Conservation (phyloP, 2,888 invertebrate species). For the Nemotelus pantherinus region DNA sequence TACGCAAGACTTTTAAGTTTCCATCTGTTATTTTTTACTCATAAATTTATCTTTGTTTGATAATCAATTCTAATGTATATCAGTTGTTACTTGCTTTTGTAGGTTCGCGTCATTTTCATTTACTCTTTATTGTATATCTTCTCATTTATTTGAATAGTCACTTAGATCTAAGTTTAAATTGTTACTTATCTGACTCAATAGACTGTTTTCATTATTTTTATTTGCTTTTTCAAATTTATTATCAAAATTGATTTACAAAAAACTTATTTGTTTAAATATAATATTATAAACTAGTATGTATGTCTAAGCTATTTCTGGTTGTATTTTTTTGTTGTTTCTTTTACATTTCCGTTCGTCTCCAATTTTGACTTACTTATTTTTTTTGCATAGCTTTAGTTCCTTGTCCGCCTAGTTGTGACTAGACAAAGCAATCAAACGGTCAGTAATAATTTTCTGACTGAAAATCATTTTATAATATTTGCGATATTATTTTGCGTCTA, state of each 20-base stretch:
- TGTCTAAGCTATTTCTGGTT: slow-evolving; percentile 37
- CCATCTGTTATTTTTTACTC: background rate
- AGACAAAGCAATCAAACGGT: slow-evolving; percentile 16
- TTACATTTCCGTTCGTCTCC: slow-evolving; percentile 19
- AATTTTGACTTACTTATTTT: slow-evolving; percentile 4
- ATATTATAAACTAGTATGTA: slow-evolving; percentile 2
- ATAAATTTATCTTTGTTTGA: background rate
- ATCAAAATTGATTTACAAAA: slow-evolving; percentile 45
- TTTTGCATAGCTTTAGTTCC: background rate
- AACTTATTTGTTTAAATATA: slow-evolving; percentile 43
- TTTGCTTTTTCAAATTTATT: slow-evolving; percentile 40
- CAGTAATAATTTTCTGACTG: slow-evolving; percentile 26
- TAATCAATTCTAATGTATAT: background rate
- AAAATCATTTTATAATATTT: slow-evolving; percentile 13
- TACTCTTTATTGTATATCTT: slow-evolving; percentile 15
- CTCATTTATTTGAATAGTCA: slow-evolving; percentile 11
- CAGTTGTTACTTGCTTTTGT: slow-evolving; percentile 2
- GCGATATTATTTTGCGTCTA: background rate
- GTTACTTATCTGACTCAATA: slow-evolving; percentile 35
- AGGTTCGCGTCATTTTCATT: background rate
- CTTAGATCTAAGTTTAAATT: slow-evolving; percentile 22
- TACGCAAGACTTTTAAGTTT: background rate
- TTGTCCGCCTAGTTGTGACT: background rate
- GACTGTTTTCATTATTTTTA: slow-evolving; percentile 26
- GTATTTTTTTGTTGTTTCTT: slow-evolving; percentile 11